Base-by-base conservation (phyloP, 2,113 vertebrate species). In the Danionella cerebrum region DNA sequence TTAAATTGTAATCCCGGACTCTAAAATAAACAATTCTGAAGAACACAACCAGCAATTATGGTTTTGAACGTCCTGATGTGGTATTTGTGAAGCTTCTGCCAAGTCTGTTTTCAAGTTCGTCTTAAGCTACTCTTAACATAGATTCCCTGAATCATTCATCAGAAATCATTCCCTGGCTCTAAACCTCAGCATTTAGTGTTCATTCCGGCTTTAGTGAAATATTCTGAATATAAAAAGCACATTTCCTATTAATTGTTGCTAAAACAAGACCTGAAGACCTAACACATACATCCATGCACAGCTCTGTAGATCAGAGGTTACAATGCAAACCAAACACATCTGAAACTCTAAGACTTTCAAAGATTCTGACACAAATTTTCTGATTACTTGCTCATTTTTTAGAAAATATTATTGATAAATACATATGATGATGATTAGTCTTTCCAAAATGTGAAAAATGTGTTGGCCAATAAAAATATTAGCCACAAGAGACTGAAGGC, bases 1-100 rank as follows among this genome's bases (percentile, higher is more conserved):
- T 87, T 89, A 87, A n/a, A 89, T 89, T 89, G 85, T 86, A 87
- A 84, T 78, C 83, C 81, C 83, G 77, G 84, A 78, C 85, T 84
- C 82, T 82, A 85, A 88, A 89, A 89, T 89, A 89, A 89, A 90
- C 85, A 88, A 83, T 84, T 74, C 82, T 76, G 83, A 87, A 83
- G 82, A 84, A 83, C 80, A 72, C 80, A 86, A 84, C 83, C 79
- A 75, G 76, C 84, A 81, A 87, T 89, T 89, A 88, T 89, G 87
- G 87, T 85, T 89, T 85, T 79, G 62, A 65, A 65, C 72, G 79
- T 69, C 84, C 87, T 86, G 84, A 89, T 88, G 87, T 89, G 85
- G 87, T 79, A 87, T 87, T 84, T 85, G 76, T 82, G 78, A 84
- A 84, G 82, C 78, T 76, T 79, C 78, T 84, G 85, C 86, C 84